These are phyloP conservation scores for Phyllostomus hastatus DNA, from an alignment of 2,113 vertebrate species.

Conservation along the genomic window DNA sequence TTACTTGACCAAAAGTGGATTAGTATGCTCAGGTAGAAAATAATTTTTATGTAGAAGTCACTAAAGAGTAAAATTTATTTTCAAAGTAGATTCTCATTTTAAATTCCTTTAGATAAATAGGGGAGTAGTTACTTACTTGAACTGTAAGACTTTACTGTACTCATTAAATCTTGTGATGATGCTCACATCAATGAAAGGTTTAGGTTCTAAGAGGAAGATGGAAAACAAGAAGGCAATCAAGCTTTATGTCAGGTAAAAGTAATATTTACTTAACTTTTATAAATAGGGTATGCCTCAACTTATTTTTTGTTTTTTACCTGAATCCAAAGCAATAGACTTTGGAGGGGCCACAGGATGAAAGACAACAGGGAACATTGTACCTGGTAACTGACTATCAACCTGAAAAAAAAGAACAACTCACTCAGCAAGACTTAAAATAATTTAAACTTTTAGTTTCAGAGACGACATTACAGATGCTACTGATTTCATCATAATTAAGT, in stretches of 20 bases:
- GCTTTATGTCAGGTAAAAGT: background rate
- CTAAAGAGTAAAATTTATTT: background rate
- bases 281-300: background rate
- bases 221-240: background rate
- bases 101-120: background rate
- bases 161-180: constrained; percentile 96
- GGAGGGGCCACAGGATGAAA: constrained; percentile 98
- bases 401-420: constrained; percentile 60
- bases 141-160: constrained; percentile 94
- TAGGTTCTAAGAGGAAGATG: constrained; percentile 88
- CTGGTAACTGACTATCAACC: constrained; percentile 96
- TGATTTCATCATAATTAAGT: background rate
- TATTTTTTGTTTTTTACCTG: constrained; percentile 83
- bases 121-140: constrained; percentile 90
- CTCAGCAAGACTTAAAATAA: background rate
- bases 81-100: background rate
- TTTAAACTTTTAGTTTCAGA: background rate
- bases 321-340: constrained; percentile 95
- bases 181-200: constrained; percentile 96
- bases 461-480: background rate
- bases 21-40: background rate
- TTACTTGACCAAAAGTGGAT: background rate
- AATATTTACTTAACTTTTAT: background rate
- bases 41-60: background rate
- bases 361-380: constrained; percentile 93